Base-by-base conservation (phyloP, 2,888 invertebrate genomes). In the Cosmopolites sordidus region DNA sequence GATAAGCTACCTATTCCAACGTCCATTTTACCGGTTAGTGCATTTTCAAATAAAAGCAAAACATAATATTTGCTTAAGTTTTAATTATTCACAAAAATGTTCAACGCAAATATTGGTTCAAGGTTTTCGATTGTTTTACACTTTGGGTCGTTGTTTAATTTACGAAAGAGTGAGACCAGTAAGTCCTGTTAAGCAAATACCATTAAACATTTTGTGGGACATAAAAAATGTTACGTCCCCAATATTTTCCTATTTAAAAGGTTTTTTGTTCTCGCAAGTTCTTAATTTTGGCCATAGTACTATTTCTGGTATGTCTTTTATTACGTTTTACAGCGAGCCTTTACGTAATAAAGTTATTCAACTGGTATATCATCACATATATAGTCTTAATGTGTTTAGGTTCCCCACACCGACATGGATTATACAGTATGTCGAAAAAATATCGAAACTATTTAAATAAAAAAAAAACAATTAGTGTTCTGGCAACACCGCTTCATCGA, bases 21-120 rank as follows among this genome's bases (percentile, higher is more conserved):
- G 12, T n/a, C 33, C 33, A 33, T 33, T 33, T 33, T 33, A 54
- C 50, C 43, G 55, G 55, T 55, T 55, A 51, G 55, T 55, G 55
- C 55, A 55, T 51, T 55, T 51, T 47, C 51, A 51, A 55, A 51
- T 43, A 51, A 55, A 51, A 51, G 46, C 50, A 44, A 50, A 41
- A 15, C 48, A 51, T 33, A 41, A 43, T 56, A 52, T 56, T 56
- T 56, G 47, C 43, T 52, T 46, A 56, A 52, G 49, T 52, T 56
- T 56, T 56, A 56, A 56, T 56, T 56, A 56, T 56, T 52, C 56
- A 56, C 43, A 56, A 56, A 56, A 56, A 56, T 56, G 52, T 52
- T 48, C 46, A 52, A 44, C 37, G 47, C 52, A 56, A 56, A 56
- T 56, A 56, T 56, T 56, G 49, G 56, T 52, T 56, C 56, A 52